Evolutionary conservation across 2,113 vertebrate species (phyloP).

Genomic region (Silurus asotus): DNA sequence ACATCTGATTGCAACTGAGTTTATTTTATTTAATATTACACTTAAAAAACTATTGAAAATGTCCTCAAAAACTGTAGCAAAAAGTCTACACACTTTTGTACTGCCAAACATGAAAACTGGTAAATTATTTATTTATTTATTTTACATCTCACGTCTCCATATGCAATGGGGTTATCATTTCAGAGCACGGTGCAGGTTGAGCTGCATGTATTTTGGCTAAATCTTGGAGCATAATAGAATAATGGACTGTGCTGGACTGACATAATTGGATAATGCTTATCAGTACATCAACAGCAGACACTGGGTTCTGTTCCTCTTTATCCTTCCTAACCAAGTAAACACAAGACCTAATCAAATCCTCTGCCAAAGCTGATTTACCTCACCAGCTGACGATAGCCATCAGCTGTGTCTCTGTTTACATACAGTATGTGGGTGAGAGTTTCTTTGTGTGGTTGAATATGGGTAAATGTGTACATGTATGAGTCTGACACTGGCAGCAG

Average conservation of each 20-base stretch:
- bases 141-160: neutral
- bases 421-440: neutral
- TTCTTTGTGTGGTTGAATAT: neutral
- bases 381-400: constrained; percentile 18
- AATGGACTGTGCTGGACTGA: constrained; percentile 60
- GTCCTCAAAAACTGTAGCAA: neutral
- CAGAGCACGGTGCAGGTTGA: constrained; percentile 29
- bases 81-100: neutral
- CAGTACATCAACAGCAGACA: constrained; percentile 66
- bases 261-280: constrained; percentile 74
- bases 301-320: constrained; percentile 59
- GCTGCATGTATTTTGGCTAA: constrained; percentile 50
- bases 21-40: neutral
- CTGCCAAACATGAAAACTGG: neutral
- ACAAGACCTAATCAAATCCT: constrained; percentile 53
- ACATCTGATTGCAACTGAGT: neutral
- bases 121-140: neutral
- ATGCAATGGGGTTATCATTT: constrained; percentile 4
- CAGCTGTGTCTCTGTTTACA: neutral
- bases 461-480: neutral
- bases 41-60: neutral
- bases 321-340: constrained; percentile 56
- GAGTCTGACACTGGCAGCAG: constrained; percentile 48
- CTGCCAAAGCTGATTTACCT: constrained; percentile 38
- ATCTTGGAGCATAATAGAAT: constrained; percentile 63